Base-by-base conservation (phyloP, 2,113 vertebrate genomes). In the Phodopus roborovskii region DNA sequence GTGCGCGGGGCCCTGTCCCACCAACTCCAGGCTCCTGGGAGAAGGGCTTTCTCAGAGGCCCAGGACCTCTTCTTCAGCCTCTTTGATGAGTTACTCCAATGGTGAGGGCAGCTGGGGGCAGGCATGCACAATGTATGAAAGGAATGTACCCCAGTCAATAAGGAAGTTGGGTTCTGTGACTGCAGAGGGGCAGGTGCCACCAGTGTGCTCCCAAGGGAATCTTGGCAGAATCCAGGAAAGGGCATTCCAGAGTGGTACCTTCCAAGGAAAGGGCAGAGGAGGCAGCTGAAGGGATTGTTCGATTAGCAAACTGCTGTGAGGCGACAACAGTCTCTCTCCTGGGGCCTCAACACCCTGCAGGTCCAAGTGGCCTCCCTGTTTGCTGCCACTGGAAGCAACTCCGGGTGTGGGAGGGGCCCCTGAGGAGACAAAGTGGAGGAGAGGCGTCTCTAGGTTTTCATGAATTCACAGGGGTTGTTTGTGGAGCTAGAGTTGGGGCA, bases 391-490 rank as follows among this genome's bases (percentile, higher is more conserved):
- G 2, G 0, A 13, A 33, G 5, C 73, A 83, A 83, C 13, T 0
- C 4, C 82, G 78, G 53, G 66, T 93, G 50, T 1, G 1, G 10
- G 33, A 68, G 92, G 91, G 92, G 62, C 48, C 91, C 85, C 70
- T 30, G 33, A 13, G 66, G 15, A 91, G 56, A 13, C 20, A 24
- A n/a, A 15, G 62, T 28, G 6, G 13, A n/a, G 53, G 24, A 60
- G 58, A 45, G 56, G 24, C 33, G 22, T 91, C 83, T 48, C 71
- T 39, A 60, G 15, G 77, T 88, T 94, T 90, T 77, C 5, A 36
- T 82, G 92, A 90, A 75, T 90, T 70, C 0, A 17, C 19, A 15
- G 6, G 19, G 22, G 87, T 93, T 56, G 86, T 97, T 91, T 84
- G 87, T 24, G 26, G 90, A 95, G 93, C 17, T 17, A 5, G 36